Evolutionary conservation across 2,888 invertebrate species (phyloP).

Genomic region (Thysanoteuthis rhombus): DNA sequence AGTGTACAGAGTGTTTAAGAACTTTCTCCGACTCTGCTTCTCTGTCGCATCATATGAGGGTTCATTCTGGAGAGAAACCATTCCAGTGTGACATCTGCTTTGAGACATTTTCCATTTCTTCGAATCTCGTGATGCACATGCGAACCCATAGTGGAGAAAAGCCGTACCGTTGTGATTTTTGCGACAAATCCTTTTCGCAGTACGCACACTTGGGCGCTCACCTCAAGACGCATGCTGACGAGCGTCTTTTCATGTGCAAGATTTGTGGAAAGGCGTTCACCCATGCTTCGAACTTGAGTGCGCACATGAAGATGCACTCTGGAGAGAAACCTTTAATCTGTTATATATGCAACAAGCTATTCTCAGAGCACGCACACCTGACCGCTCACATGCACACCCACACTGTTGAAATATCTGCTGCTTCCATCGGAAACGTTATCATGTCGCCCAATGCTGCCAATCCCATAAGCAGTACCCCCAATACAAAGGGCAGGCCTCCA

Average conservation of each 20-base stretch:
- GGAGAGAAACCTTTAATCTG: neutral
- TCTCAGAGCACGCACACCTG: neutral
- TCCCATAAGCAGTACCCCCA: neutral
- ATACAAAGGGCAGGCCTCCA: neutral
- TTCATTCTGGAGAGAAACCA: constrained; percentile 25
- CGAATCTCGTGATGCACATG: constrained; percentile 17
- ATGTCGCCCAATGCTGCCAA: neutral
- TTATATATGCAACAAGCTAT: neutral
- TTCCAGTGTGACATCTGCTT: constrained; percentile 24
- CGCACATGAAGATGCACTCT: constrained; percentile 22
- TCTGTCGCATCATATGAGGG: neutral
- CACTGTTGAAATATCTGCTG: constrained; percentile 24
- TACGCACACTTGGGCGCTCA: constrained; percentile 19
- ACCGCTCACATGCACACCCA: neutral
- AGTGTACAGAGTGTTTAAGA: constrained; percentile 15
- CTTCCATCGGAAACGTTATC: neutral
- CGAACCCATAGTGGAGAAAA: constrained; percentile 15
- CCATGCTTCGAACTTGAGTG: neutral
- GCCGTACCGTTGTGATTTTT: constrained; percentile 17
- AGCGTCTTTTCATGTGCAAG: constrained; percentile 17
- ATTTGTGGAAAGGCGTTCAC: constrained; percentile 27
- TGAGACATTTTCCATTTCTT: constrained; percentile 20
- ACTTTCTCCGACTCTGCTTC: constrained; percentile 14
- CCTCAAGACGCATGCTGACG: constrained; percentile 16
- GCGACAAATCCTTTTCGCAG: constrained; percentile 23